Conservation (phyloP, 2,888 invertebrate species). For the Ochropacha duplaris region DNA sequence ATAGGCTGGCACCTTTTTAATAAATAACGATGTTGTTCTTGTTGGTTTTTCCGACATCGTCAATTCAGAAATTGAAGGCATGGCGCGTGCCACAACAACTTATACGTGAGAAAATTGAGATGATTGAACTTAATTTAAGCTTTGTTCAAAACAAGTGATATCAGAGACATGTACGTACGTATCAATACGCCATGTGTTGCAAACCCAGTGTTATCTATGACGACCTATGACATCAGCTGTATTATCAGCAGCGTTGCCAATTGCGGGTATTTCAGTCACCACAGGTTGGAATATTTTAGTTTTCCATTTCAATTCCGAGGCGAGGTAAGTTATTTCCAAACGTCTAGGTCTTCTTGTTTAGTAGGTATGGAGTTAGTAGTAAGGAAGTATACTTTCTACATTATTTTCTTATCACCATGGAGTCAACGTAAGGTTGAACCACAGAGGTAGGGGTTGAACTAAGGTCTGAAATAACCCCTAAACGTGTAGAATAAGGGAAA, state of each 20-base stretch:
- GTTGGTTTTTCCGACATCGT: conserved; percentile 49
- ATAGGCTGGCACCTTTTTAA: conserved; percentile 51
- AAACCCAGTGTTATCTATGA: conserved; percentile 50
- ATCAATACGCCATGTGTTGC: conserved; percentile 67
- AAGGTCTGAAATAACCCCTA: too few relatives aligned
- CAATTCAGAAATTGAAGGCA: conserved; percentile 7
- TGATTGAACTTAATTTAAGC: conserved; percentile 59
- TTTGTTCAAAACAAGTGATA: conserved; percentile 54
- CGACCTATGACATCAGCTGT: conserved; percentile 31
- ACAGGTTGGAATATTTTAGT: too few relatives aligned
- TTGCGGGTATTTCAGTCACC: neutral
- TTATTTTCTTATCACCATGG: too few relatives aligned
- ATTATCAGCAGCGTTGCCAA: too few relatives aligned
- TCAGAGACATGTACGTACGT: conserved; percentile 42
- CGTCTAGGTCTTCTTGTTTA: too few relatives aligned
- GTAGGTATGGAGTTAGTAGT: too few relatives aligned
- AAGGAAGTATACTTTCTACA: too few relatives aligned
- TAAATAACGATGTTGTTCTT: conserved; percentile 51
- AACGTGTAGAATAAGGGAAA: too few relatives aligned
- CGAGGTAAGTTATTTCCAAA: too few relatives aligned
- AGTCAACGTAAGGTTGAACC: too few relatives aligned
- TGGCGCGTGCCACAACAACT: conserved; percentile 36
- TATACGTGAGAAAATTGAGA: conserved; percentile 51
- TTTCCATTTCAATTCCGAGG: too few relatives aligned
- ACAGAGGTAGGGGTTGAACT: too few relatives aligned